A percentile compares a stretch with the other conserved stretches of the same genome.
Conservation (phyloP, 2,797 vertebrate species). For the Hyperoplus immaculatus region DNA sequence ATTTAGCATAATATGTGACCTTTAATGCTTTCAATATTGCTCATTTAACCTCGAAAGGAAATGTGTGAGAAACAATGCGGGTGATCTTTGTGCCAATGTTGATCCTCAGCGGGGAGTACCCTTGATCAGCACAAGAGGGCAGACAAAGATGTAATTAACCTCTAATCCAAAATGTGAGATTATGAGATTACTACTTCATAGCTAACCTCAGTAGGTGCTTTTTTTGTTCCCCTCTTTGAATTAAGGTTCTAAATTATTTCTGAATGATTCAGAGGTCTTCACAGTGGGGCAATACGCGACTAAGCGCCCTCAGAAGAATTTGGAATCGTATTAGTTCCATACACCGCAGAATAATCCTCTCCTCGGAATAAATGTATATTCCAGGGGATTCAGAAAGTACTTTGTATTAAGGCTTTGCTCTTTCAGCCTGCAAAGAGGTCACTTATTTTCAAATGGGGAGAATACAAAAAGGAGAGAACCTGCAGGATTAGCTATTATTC, state of each 20-base stretch:
- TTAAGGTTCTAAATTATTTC: slow-evolving; percentile 67
- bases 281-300: slow-evolving; percentile 74
- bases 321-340: slow-evolving; percentile 81
- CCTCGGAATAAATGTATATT: slow-evolving; percentile 76
- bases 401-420: slow-evolving; percentile 75
- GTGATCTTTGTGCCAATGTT: slow-evolving; percentile 17
- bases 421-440: slow-evolving; percentile 79
- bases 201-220: slow-evolving; percentile 51
- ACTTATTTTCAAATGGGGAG: slow-evolving; percentile 60
- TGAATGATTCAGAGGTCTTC: slow-evolving; percentile 70
- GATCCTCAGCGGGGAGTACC: slow-evolving; percentile 4
- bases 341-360: slow-evolving; percentile 81
- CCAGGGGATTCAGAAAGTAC: slow-evolving; percentile 65
- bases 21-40: neutral
- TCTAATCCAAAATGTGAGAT: slow-evolving; percentile 44
- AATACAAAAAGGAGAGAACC: slow-evolving; percentile 40
- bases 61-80: neutral
- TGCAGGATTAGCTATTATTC: slow-evolving; percentile 65
- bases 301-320: slow-evolving; percentile 73
- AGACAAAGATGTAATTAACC: slow-evolving; percentile 37
- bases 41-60: slow-evolving; percentile 4
- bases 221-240: slow-evolving; percentile 61
- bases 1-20: too few species aligned
- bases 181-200: slow-evolving; percentile 33
- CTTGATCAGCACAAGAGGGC: slow-evolving; percentile 31